These are phyloP conservation scores for Molossus alvarezi DNA, from an alignment of 2,797 vertebrate species.

Conservation along the genomic window DNA sequence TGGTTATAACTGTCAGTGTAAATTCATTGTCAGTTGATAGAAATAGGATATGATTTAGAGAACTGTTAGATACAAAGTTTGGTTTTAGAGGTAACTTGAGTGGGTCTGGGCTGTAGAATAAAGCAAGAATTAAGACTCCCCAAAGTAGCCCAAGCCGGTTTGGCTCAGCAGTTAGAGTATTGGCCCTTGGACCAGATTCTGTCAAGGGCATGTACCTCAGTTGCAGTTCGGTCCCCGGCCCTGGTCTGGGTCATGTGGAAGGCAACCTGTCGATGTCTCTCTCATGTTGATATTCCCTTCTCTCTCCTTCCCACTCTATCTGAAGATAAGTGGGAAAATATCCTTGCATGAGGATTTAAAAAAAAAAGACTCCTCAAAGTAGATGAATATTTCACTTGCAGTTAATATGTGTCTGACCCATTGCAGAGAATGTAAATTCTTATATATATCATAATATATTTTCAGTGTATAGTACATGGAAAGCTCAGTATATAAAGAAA, in stretches of 20 bases:
- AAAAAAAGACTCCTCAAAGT: background rate
- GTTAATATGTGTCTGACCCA: background rate
- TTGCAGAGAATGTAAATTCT: background rate
- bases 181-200: too few relatives aligned
- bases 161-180: background rate
- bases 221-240: too few relatives aligned
- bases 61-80: background rate
- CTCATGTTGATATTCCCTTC: too few relatives aligned
- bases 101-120: background rate
- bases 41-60: conserved; percentile 1
- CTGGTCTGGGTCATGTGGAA: too few relatives aligned
- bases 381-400: background rate
- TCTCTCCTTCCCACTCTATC: too few relatives aligned
- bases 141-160: background rate
- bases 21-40: conserved; percentile 3
- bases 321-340: too few relatives aligned
- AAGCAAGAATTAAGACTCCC: background rate
- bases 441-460: background rate
- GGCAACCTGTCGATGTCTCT: too few relatives aligned
- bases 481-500: conserved; percentile 26
- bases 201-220: too few relatives aligned
- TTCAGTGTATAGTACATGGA: background rate
- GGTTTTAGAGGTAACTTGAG: conserved; percentile 16
- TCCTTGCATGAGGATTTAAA: too few relatives aligned
- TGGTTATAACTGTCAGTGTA: background rate